Conservation (phyloP, 2,113 vertebrate species). For the Psettodes erumei region DNA sequence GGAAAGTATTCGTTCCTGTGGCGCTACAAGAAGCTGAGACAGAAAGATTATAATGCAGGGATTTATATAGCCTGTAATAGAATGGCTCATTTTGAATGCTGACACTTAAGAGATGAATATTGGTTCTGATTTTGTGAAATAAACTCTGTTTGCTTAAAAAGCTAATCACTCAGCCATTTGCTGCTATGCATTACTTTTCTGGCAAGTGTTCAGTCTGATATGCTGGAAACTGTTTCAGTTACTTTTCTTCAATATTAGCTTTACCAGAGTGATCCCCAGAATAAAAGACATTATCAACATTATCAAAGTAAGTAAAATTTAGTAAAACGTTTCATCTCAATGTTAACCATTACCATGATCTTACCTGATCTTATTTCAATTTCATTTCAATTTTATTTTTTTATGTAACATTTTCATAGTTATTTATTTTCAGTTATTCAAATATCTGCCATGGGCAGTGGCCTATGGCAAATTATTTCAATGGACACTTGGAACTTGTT, state of each 20-base stretch:
- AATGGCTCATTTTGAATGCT: background rate
- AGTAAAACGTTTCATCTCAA: too few species aligned
- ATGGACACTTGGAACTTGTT: background rate
- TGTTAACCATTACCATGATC: too few species aligned
- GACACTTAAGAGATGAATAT: background rate
- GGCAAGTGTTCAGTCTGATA: background rate
- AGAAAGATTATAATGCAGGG: slow-evolving; percentile 8
- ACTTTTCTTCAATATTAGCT: background rate
- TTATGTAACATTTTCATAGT: background rate
- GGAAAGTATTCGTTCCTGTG: background rate
- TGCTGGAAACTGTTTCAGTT: background rate
- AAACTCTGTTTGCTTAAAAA: slow-evolving; percentile 5
- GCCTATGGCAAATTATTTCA: background rate
- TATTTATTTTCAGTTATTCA: background rate
- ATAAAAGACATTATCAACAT: background rate
- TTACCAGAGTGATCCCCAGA: background rate
- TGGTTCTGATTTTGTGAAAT: slow-evolving; percentile 1
- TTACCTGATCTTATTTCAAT: background rate
- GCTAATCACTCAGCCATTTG: background rate
- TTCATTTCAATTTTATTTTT: too few species aligned
- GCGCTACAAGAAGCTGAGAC: slow-evolving; percentile 8
- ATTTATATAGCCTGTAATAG: background rate
- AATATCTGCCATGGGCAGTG: background rate
- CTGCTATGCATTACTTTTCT: slow-evolving; percentile 4
- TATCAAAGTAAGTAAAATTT: too few species aligned